Percentiles rank a stretch among this genome's conserved stretches.
phyloP scores from a whole-genome alignment of 2,888 invertebrate species.

The Metallyticus violacea region DNA sequence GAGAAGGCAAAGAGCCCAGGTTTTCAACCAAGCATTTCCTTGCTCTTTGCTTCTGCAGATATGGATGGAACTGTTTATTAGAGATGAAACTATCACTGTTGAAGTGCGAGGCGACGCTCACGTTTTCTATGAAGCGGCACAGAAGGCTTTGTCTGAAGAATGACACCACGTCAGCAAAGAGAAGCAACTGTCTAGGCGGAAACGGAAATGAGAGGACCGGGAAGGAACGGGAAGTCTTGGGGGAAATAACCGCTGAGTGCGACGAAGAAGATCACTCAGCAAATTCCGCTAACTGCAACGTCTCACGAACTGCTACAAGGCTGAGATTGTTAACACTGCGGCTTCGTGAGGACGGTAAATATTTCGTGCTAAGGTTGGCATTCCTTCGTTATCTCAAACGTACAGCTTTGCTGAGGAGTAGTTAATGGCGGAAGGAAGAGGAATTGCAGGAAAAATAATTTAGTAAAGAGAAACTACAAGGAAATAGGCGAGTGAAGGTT shows the following conservation, averaged over 20 bases:
- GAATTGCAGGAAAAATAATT: too few relatives aligned
- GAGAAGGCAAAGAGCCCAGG: too few relatives aligned
- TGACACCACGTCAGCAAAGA: neutral
- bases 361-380: neutral
- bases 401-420: too few relatives aligned
- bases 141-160: neutral
- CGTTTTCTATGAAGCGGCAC: neutral
- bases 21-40: too few relatives aligned
- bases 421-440: too few relatives aligned
- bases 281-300: neutral
- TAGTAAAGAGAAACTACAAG: too few relatives aligned
- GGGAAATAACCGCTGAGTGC: neutral
- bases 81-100: neutral
- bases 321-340: too few relatives aligned
- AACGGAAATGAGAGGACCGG: neutral
- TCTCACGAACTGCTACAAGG: neutral
- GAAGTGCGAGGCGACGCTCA: too few relatives aligned
- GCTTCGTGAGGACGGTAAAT: neutral
- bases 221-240: neutral
- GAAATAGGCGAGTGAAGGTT: too few relatives aligned
- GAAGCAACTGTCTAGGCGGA: neutral
- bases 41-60: too few relatives aligned
- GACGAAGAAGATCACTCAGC: neutral
- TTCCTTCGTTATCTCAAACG: too few relatives aligned
- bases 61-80: neutral